Evolutionary conservation across 1,140 invertebrate genomes (phyloP), one percentile per base, ranked within the genome.

Genomic region (Rhopalosiphum padi): DNA sequence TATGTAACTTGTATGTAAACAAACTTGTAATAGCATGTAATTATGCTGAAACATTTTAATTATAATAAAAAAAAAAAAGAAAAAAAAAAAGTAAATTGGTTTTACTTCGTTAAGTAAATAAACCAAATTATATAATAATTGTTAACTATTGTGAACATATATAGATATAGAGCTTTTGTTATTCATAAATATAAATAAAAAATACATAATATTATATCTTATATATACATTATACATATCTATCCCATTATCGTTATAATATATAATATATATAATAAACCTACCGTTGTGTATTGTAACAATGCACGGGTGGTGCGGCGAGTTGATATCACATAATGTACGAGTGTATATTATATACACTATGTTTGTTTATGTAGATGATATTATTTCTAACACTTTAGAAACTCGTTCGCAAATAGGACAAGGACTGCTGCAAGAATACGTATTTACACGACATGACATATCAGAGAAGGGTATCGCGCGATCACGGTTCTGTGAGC

Each of bases 401-500:
- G 55, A 60, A 68, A 93, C 35, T 25, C 51, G 91, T 51, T 48
- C 46, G 46, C 1, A 82, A n/a, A 91, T 11, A 22, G 91, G 48
- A 68, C 91, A 51, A 41, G 46, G 15, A 83, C 60, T 77, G 60
- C 60, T 77, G 30, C 82, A 30, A 93, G 77, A 86, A 85, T 55
- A 51, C 91, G 48, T 53, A 93, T 93, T 93, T 93, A 93, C 82
- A 85, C 82, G 43, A 53, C 68, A 43, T 93, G 91, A 93, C 82
- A 55, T 85, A 85, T 93, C 77, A 37, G 43, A 86, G 60, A 41
- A 93, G 82, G 82, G 82, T 93, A 93, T 93, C 91, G 48, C 11
- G 35, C 48, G 43, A 93, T 93, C 91, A 93, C 91, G 91, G 91
- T 93, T 86, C 91, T 93, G 91, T 93, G 91, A 93, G 53, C 91